These are phyloP conservation scores for Siderastrea siderea DNA, from an alignment of 92 coral and sea anemone species.

Conservation along the genomic window DNA sequence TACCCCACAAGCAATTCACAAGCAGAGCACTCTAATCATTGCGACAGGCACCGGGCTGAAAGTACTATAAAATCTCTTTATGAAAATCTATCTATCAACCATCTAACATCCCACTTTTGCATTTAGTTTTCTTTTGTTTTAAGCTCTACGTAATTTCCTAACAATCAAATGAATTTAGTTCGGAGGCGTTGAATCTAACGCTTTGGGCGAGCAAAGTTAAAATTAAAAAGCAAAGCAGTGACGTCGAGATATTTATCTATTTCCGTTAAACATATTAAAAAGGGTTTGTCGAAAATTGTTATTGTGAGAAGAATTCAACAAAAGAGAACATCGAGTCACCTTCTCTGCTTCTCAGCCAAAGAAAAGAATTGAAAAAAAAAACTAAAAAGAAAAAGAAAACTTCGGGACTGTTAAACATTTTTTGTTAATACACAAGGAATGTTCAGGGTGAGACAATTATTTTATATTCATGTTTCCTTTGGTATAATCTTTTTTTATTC, in stretches of 20 bases:
- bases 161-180: conserved; percentile 7
- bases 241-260: background rate
- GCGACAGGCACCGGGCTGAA: background rate
- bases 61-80: background rate
- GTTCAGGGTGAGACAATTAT: too few species aligned
- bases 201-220: background rate
- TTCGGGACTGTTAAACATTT: background rate
- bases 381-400: background rate
- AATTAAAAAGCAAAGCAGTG: background rate
- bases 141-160: conserved; percentile 24
- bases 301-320: background rate
- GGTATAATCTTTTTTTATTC: too few species aligned
- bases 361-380: background rate
- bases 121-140: conserved; percentile 3
- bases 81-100: background rate
- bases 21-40: background rate
- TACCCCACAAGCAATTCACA: background rate
- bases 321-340: background rate
- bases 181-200: conserved; percentile 2
- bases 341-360: background rate
- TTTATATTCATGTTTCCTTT: too few species aligned
- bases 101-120: background rate
- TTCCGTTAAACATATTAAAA: background rate
- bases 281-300: background rate
- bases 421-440: too few species aligned